phyloP scores from a whole-genome alignment of 2,888 invertebrate species.

The Eristalinus aeneus region DNA sequence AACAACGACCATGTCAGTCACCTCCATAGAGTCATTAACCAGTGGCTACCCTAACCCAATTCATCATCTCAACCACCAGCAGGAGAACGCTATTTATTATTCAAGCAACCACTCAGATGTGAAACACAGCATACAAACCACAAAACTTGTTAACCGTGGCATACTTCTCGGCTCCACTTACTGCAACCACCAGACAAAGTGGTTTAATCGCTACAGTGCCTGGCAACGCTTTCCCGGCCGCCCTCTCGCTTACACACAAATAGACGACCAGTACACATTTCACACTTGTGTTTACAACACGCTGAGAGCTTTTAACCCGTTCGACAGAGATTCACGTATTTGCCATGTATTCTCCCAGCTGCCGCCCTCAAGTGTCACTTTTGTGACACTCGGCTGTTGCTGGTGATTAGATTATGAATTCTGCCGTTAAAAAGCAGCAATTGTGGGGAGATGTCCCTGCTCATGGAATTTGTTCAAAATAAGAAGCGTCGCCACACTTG shows the following conservation, averaged over 20 bases:
- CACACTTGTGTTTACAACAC: slow-evolving; percentile 28
- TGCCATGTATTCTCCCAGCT: not conserved
- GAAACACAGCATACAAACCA: not conserved
- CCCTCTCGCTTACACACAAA: not conserved
- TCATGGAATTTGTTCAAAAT: not conserved
- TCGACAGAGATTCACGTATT: slow-evolving; percentile 8
- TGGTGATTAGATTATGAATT: not conserved
- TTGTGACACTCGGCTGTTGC: not conserved
- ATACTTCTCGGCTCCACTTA: slow-evolving; percentile 24
- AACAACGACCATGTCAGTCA: not conserved
- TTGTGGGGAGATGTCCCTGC: not conserved
- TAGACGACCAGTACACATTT: not conserved
- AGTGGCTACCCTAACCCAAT: no score
- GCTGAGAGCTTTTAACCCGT: slow-evolving; percentile 27
- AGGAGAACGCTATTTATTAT: not conserved
- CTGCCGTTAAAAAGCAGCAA: not conserved
- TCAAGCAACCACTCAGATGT: not conserved
- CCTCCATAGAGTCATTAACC: no score
- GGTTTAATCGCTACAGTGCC: not conserved
- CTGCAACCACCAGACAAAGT: not conserved
- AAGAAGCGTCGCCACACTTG: not conserved
- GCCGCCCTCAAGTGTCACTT: not conserved
- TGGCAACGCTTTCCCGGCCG: slow-evolving; percentile 12
- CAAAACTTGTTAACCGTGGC: not conserved
- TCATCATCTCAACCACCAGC: not conserved